Evolutionary conservation across 2,888 invertebrate genomes (phyloP).

Genomic region (Pseudococcus jackbeardsleyi): DNA sequence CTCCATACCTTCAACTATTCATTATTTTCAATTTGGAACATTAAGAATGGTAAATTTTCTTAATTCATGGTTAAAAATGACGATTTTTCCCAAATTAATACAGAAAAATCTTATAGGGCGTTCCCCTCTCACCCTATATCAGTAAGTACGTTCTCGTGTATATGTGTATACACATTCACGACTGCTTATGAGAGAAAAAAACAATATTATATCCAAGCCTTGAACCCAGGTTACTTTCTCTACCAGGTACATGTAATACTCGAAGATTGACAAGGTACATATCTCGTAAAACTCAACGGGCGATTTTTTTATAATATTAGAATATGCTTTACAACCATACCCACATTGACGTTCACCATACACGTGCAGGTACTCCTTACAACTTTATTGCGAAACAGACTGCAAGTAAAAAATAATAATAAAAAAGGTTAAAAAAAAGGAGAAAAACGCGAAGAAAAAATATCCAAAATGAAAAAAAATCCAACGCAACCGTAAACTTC

Average conservation of each 20-base stretch:
- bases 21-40: too few relatives aligned
- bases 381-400: not conserved
- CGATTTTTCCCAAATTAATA: too few relatives aligned
- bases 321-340: not conserved
- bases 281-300: not conserved
- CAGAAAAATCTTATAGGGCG: too few relatives aligned
- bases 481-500: not conserved
- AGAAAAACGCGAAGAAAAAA: not conserved
- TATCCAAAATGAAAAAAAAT: slow-evolving; percentile 9
- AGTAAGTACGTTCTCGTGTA: too few relatives aligned
- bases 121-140: too few relatives aligned
- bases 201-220: too few relatives aligned
- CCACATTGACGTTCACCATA: not conserved
- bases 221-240: too few relatives aligned
- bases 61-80: too few relatives aligned
- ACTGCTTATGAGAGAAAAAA: too few relatives aligned
- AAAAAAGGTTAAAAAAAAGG: not conserved
- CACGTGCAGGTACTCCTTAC: not conserved
- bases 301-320: not conserved
- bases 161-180: too few relatives aligned
- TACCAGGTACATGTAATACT: not conserved
- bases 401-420: not conserved
- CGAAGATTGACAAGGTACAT: not conserved
- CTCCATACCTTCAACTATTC: too few relatives aligned
- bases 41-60: too few relatives aligned